Evolutionary conservation across 2,888 invertebrate genomes (phyloP).

Genomic region (Abrostola triplasia): DNA sequence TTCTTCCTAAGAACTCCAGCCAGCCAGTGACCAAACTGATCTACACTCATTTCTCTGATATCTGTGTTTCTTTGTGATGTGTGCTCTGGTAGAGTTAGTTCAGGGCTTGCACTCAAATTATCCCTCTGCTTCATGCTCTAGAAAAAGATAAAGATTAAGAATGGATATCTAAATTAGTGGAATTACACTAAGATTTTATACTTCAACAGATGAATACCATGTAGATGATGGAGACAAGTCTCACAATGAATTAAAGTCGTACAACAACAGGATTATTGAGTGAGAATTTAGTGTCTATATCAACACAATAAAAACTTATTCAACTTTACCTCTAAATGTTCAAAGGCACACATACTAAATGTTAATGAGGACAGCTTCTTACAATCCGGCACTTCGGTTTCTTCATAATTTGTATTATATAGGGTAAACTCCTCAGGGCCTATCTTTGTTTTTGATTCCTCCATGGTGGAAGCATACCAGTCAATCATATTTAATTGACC

Average conservation of each 20-base stretch:
- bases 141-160: slow-evolving; percentile 45
- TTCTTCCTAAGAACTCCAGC: slow-evolving; percentile 90
- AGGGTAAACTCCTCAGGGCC: slow-evolving; percentile 68
- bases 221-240: too few species aligned
- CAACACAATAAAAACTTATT: background rate
- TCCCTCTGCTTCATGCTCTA: slow-evolving; percentile 77
- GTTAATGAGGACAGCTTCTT: slow-evolving; percentile 86
- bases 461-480: slow-evolving; percentile 89
- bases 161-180: background rate
- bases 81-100: slow-evolving; percentile 66
- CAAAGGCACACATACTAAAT: slow-evolving; percentile 83
- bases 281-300: too few species aligned
- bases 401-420: slow-evolving; percentile 61
- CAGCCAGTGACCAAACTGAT: slow-evolving; percentile 89
- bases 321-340: slow-evolving; percentile 76
- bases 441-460: slow-evolving; percentile 86
- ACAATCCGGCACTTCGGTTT: slow-evolving; percentile 89
- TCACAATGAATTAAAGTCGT: too few species aligned
- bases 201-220: too few species aligned
- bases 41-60: slow-evolving; percentile 66
- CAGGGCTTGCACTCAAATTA: slow-evolving; percentile 72
- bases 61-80: slow-evolving; percentile 59
- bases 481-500: slow-evolving; percentile 91
- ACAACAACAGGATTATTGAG: too few species aligned
- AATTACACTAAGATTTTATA: too few species aligned